Evolutionary conservation across 2,113 vertebrate species (phyloP).

Genomic region (Pardalotus punctatus): DNA sequence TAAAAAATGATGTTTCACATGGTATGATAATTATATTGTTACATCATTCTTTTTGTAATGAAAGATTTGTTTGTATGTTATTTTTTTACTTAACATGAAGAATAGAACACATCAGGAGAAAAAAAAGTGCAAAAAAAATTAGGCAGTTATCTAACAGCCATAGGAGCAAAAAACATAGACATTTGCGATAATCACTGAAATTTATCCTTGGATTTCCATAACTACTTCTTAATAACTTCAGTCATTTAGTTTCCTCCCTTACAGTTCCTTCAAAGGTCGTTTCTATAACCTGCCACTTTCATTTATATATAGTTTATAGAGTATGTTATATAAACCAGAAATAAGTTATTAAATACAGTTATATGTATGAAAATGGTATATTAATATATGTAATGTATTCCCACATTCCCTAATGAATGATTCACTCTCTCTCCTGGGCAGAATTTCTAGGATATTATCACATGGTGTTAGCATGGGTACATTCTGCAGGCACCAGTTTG

Average conservation of each 20-base stretch:
- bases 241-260: not conserved
- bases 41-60: slow-evolving; percentile 3
- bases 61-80: not conserved
- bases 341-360: not conserved
- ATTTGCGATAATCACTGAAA: not conserved
- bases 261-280: not conserved
- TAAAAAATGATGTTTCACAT: not conserved
- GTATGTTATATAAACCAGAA: not conserved
- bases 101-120: not conserved
- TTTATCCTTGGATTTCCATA: not conserved
- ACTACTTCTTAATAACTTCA: not conserved
- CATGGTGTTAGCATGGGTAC: not conserved
- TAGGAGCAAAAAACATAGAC: not conserved
- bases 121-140: not conserved
- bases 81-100: not conserved
- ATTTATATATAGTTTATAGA: not conserved
- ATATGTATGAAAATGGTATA: not conserved
- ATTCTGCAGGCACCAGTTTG: not conserved
- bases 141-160: not conserved
- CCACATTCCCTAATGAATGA: not conserved
- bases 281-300: not conserved
- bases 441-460: not conserved
- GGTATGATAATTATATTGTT: slow-evolving; percentile 20
- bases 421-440: not conserved
- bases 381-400: not conserved